A percentile compares a stretch with the other conserved stretches of the same genome.
phyloP scores from a whole-genome alignment of 2,797 vertebrate species.

The Allobates femoralis region DNA sequence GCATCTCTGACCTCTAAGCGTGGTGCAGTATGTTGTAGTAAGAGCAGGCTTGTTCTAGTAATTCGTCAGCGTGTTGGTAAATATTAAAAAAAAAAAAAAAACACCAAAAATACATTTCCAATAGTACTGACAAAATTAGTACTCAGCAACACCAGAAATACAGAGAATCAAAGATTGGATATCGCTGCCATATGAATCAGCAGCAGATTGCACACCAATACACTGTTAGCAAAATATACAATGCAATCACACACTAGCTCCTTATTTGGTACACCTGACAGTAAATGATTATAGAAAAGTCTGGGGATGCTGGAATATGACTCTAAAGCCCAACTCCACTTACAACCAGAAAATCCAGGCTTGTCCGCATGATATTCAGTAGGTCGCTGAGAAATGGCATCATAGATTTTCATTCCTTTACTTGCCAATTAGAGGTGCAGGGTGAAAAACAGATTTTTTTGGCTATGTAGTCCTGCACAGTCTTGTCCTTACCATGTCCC shows the following conservation, averaged over 20 bases:
- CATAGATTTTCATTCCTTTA: not conserved
- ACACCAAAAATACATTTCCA: not conserved
- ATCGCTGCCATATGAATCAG: conserved; percentile 28
- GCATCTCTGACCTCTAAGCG: not conserved
- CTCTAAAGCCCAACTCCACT: not conserved
- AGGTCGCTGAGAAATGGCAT: not conserved
- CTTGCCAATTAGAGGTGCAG: not conserved
- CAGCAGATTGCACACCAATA: conserved; percentile 42
- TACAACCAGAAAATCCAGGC: not conserved
- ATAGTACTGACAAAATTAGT: conserved; percentile 25
- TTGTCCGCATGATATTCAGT: not conserved
- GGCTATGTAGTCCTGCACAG: not conserved
- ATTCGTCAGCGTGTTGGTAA: not conserved
- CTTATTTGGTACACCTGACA: conserved; percentile 20
- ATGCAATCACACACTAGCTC: conserved; percentile 30
- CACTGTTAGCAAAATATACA: conserved; percentile 43
- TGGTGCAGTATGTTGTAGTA: not conserved
- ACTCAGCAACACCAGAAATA: conserved; percentile 28
- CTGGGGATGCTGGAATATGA: not conserved
- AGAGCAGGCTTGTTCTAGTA: conserved; percentile 15
- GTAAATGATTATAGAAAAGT: conserved; percentile 11
- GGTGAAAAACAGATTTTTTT: not conserved
- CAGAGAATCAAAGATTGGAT: not conserved
- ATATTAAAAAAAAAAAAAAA: not conserved
- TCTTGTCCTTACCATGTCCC: not conserved